Conservation (phyloP, 2,888 invertebrate genomes). For the Lottia scabra region DNA sequence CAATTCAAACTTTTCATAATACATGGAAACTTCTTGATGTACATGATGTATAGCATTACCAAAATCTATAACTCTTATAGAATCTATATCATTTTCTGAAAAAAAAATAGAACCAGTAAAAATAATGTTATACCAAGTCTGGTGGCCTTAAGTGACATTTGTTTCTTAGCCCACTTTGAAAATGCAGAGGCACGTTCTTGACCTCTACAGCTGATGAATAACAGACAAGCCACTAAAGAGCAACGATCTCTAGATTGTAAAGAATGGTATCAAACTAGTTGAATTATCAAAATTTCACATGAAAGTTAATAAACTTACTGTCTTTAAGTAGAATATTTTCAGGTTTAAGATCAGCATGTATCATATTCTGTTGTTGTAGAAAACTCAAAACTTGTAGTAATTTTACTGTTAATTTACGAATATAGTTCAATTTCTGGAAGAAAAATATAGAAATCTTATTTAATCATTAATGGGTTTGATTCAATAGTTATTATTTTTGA, state of each 20-base stretch:
- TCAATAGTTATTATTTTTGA: too few relatives aligned
- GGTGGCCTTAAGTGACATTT: too few relatives aligned
- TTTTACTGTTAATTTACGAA: conserved; percentile 52
- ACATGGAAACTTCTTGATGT: conserved; percentile 60
- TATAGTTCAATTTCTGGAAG: conserved; percentile 30
- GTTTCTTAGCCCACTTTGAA: too few relatives aligned
- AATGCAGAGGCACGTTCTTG: too few relatives aligned
- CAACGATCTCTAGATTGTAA: too few relatives aligned
- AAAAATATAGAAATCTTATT: too few relatives aligned
- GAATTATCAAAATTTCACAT: too few relatives aligned
- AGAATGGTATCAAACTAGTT: too few relatives aligned
- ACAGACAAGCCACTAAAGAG: too few relatives aligned
- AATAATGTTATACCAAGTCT: not conserved
- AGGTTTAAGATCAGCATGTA: conserved; percentile 66
- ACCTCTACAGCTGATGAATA: too few relatives aligned
- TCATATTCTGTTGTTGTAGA: conserved; percentile 57
- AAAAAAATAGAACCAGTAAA: conserved; percentile 15
- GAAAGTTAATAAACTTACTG: conserved; percentile 35
- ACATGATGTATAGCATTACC: conserved; percentile 62
- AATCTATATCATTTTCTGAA: conserved; percentile 50
- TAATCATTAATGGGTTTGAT: too few relatives aligned
- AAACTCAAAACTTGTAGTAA: conserved; percentile 58
- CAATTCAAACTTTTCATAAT: conserved; percentile 63
- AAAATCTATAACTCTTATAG: conserved; percentile 61
- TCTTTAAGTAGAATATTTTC: conserved; percentile 60